These are phyloP conservation scores for Tyria jacobaeae DNA, from an alignment of 2,888 invertebrate genomes.

Conservation along the genomic window DNA sequence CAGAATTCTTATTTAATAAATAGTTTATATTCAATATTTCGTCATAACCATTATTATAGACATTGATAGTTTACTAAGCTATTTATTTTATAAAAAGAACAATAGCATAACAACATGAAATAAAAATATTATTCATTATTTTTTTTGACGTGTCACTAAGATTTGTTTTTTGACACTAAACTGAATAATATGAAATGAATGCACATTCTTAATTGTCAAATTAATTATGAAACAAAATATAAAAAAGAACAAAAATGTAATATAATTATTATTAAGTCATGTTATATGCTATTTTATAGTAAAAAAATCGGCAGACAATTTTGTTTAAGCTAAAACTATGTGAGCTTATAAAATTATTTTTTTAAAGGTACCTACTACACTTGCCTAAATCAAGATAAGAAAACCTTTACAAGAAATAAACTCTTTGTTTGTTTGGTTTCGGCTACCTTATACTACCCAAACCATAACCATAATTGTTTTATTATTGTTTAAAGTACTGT, in stretches of 20 bases:
- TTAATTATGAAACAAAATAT: neutral
- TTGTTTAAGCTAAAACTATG: constrained; percentile 40
- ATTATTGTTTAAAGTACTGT: too few species aligned
- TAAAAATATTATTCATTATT: constrained; percentile 27
- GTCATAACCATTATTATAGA: constrained; percentile 58
- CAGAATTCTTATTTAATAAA: constrained; percentile 76
- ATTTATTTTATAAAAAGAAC: constrained; percentile 46
- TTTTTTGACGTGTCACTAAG: neutral
- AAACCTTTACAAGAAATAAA: neutral
- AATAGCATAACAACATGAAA: constrained; percentile 46
- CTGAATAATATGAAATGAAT: too few species aligned
- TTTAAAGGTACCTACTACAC: neutral
- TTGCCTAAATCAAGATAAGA: neutral
- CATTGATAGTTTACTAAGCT: constrained; percentile 50
- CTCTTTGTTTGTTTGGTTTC: neutral
- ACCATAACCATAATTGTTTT: too few species aligned
- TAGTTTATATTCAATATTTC: constrained; percentile 78
- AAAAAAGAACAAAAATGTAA: neutral
- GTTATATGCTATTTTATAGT: constrained; percentile 28
- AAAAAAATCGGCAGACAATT: constrained; percentile 35
- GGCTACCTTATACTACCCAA: neutral
- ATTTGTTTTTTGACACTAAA: neutral
- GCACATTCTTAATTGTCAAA: neutral
- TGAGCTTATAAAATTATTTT: constrained; percentile 31
- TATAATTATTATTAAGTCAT: constrained; percentile 27